Percentiles rank a stretch among this genome's conserved stretches.
phyloP scores from a whole-genome alignment of 2,888 invertebrate species.

The Protonemura montana region DNA sequence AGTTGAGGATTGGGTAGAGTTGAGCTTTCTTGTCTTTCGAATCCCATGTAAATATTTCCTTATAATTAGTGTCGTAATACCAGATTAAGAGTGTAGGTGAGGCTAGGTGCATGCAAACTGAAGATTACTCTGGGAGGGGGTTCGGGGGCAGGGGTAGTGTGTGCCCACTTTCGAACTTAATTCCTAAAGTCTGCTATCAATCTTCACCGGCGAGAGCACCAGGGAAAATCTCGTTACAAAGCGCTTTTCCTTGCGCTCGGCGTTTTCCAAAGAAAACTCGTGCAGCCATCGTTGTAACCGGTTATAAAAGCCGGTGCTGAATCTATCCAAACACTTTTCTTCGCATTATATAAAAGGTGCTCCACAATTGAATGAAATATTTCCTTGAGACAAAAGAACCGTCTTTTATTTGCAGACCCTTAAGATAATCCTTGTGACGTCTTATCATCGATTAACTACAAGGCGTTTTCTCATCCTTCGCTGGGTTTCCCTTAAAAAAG shows the following conservation, averaged over 20 bases:
- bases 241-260: not conserved
- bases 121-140: too few species aligned
- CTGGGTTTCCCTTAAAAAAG: not conserved
- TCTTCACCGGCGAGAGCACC: not conserved
- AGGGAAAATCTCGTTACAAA: not conserved
- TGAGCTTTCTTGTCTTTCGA: not conserved
- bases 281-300: not conserved
- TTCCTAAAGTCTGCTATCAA: slow-evolving; percentile 9
- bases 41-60: not conserved
- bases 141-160: too few species aligned
- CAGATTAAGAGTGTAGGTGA: not conserved
- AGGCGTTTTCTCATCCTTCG: too few species aligned
- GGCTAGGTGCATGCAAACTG: not conserved
- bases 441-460: too few species aligned
- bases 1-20: not conserved
- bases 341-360: not conserved
- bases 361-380: not conserved
- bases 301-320: not conserved
- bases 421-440: not conserved
- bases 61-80: slow-evolving; percentile 5
- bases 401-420: not conserved
- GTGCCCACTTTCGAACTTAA: not conserved
- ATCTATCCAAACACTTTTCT: not conserved
- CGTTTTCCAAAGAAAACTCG: not conserved
- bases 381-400: not conserved